Conservation (phyloP, 2,888 invertebrate genomes). For the Orthosia gracilis region DNA sequence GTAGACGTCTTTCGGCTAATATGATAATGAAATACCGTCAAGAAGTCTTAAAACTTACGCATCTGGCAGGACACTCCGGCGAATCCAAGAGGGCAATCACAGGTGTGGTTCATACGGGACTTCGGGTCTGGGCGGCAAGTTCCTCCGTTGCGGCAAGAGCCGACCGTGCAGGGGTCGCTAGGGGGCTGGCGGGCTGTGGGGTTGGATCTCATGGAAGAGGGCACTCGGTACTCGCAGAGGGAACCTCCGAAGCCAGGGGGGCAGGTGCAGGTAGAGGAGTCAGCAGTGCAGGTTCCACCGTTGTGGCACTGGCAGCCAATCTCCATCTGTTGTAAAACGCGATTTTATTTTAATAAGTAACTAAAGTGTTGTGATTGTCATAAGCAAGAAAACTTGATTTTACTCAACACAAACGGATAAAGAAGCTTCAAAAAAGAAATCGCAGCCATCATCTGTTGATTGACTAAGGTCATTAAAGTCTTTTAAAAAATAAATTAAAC, state of each 20-base stretch:
- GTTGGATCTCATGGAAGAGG: slow-evolving; percentile 73
- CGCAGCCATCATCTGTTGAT: no score
- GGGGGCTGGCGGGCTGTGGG: slow-evolving; percentile 68
- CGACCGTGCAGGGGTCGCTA: slow-evolving; percentile 90
- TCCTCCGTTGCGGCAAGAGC: slow-evolving; percentile 96
- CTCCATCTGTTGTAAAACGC: slow-evolving; percentile 58
- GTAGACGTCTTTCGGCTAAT: no score
- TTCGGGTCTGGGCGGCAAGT: slow-evolving; percentile 91
- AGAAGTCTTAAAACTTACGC: slow-evolving; percentile 87
- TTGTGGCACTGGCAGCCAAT: slow-evolving; percentile 92
- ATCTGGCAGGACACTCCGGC: slow-evolving; percentile 95
- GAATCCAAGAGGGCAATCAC: slow-evolving; percentile 95
- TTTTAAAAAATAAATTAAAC: slow-evolving; percentile 15
- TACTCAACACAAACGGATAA: background rate
- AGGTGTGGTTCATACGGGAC: slow-evolving; percentile 91
- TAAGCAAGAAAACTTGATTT: background rate
- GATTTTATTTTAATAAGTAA: background rate
- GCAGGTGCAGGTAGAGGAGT: slow-evolving; percentile 91
- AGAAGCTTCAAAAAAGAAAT: background rate
- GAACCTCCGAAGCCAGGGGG: slow-evolving; percentile 79
- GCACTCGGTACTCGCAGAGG: slow-evolving; percentile 82
- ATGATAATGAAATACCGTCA: no score
- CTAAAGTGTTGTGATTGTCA: no score
- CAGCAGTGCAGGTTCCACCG: slow-evolving; percentile 92
- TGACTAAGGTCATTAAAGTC: background rate